Base-by-base conservation (phyloP, 2,797 vertebrate species). In the Crenichthys baileyi region DNA sequence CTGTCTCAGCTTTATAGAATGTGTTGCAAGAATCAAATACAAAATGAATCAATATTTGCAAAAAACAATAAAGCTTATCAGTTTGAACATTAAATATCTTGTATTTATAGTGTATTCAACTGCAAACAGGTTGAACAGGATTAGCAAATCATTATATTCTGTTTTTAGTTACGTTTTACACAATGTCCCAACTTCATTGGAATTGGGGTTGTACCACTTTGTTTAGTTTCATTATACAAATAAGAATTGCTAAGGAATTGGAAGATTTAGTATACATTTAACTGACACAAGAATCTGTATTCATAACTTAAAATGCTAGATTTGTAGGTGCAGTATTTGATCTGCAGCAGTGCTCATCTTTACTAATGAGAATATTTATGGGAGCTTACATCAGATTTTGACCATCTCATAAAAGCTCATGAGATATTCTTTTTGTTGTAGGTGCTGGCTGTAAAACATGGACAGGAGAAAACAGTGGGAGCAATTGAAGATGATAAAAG, bases 381-480 rank as follows among this genome's bases (percentile, higher is more conserved):
- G 1, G 2, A 51, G 4, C 61, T 73, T 50, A 39, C 46, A 67
- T 72, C 5, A 46, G 12, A n/a, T 67, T 65, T 55, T 78, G 16
- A 48, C 60, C 39, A 75, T 63, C 13, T 24, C 15, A n/a, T 22
- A 55, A 22, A 44, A 70, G 53, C 8, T 72, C 31, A 76, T 24
- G 2, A 31, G 7, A 16, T 51, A 50, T 72, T 79, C 16, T n/a
- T 60, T 79, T 82, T 79, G 18, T 90, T 88, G 68, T 82, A 96
- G 95, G 84, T 88, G 55, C 83, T 91, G 67, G 51, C 73, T 65
- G 24, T 83, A 12, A 87, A 82, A 79, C 46, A 74, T 6, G 71
- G 48, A 73, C 77, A 87, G 56, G 85, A 89, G 71, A 76, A 85
- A 75, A 84, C 84, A 4, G 44, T 80, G 46, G 86, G 81, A 31